These are phyloP conservation scores for Drosophila lutescens DNA, from an alignment of 2,888 invertebrate genomes.

Conservation along the genomic window DNA sequence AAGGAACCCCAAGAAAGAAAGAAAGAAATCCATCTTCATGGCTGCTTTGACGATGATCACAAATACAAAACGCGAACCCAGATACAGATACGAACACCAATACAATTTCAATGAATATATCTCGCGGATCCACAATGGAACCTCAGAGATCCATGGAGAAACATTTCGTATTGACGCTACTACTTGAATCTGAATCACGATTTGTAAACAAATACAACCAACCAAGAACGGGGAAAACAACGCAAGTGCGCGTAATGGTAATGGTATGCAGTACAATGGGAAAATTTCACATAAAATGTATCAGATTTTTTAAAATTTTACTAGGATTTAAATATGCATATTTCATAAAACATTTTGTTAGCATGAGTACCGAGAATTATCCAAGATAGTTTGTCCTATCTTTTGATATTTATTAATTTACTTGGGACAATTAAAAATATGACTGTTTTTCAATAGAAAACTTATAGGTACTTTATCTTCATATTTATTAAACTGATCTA, in stretches of 20 bases:
- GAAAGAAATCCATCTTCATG: constrained; percentile 81
- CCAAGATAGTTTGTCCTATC: too few relatives aligned
- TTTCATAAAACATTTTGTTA: too few relatives aligned
- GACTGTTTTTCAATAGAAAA: too few relatives aligned
- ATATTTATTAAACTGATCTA: too few relatives aligned
- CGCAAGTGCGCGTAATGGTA: constrained; percentile 69
- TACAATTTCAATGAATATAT: neutral
- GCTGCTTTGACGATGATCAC: constrained; percentile 66
- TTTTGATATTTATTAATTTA: too few relatives aligned
- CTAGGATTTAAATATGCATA: too few relatives aligned
- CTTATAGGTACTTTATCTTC: too few relatives aligned
- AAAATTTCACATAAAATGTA: neutral
- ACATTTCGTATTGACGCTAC: constrained; percentile 64
- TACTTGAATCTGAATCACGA: constrained; percentile 80
- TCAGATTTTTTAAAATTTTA: too few relatives aligned
- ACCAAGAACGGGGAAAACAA: constrained; percentile 24
- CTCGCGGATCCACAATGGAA: constrained; percentile 34
- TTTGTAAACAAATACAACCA: constrained; percentile 77
- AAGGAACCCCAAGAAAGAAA: constrained; percentile 39
- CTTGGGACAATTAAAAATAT: too few relatives aligned
- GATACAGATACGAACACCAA: constrained; percentile 10
- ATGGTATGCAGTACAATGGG: constrained; percentile 66
- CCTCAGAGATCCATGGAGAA: constrained; percentile 42
- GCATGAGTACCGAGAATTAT: too few relatives aligned
- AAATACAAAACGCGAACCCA: constrained; percentile 30